Percentiles rank a stretch among this genome's conserved stretches.
These are phyloP conservation scores for Ariopsis seemanni DNA, from an alignment of 2,113 vertebrate genomes.

Conservation along the genomic window DNA sequence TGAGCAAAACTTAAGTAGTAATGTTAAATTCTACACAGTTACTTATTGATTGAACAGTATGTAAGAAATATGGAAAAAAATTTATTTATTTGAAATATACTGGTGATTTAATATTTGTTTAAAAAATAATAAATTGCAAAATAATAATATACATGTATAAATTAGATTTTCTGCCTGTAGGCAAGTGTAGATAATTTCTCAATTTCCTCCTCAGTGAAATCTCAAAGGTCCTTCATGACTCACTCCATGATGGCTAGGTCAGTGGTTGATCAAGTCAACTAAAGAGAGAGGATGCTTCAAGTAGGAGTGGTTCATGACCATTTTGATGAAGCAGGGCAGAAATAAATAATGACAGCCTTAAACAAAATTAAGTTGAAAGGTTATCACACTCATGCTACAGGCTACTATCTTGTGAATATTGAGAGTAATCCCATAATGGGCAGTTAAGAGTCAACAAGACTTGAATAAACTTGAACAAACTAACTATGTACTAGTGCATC, in stretches of 20 bases:
- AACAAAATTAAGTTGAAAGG: not conserved
- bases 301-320: not conserved
- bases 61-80: not conserved
- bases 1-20: not conserved
- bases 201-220: not conserved
- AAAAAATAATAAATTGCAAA: not conserved
- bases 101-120: not conserved
- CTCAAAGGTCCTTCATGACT: not conserved
- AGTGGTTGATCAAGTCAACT: not conserved
- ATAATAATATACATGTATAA: not conserved
- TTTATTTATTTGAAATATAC: not conserved
- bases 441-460: too few species aligned
- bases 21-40: not conserved
- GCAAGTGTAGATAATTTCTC: not conserved
- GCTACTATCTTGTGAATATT: too few species aligned
- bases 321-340: not conserved
- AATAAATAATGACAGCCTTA: not conserved
- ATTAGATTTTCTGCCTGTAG: not conserved
- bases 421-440: too few species aligned
- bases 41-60: not conserved
- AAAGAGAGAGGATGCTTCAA: not conserved
- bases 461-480: too few species aligned
- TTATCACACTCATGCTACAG: not conserved
- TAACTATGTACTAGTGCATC: too few species aligned
- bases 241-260: too few species aligned